Evolutionary conservation across 2,797 vertebrate species (phyloP).

Genomic region (Eremophila alpestris): DNA sequence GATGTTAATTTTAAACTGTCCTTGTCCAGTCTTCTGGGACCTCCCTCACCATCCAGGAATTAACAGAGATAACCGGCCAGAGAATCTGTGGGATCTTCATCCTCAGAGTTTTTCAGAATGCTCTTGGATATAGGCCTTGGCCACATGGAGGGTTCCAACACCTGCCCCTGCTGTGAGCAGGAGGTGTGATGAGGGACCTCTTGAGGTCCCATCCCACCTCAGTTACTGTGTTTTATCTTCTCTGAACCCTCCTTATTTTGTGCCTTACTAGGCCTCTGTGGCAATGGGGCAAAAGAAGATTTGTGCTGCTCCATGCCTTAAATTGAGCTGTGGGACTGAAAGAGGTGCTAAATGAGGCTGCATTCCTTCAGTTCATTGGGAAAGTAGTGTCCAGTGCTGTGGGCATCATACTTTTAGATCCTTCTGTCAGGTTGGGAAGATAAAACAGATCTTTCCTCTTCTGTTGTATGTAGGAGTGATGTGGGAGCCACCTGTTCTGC

Average conservation of each 20-base stretch:
- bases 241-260: neutral
- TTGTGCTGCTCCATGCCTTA: neutral
- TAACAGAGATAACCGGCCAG: neutral
- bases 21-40: neutral
- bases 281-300: neutral
- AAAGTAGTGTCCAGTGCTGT: fast-evolving
- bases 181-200: neutral
- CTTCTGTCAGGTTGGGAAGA: neutral
- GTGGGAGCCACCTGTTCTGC: neutral
- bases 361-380: neutral
- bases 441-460: neutral
- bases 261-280: neutral
- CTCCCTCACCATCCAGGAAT: neutral
- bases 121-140: neutral
- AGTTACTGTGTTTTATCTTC: neutral
- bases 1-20: neutral
- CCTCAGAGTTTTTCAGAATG: neutral
- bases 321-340: neutral
- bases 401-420: neutral
- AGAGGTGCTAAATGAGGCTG: neutral
- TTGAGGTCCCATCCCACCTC: neutral
- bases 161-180: neutral
- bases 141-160: neutral
- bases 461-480: constrained; percentile 14
- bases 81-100: neutral